Percentiles rank a stretch among this genome's conserved stretches.
Conservation (phyloP, 2,888 invertebrate genomes). For the Coenonympha arcania region DNA sequence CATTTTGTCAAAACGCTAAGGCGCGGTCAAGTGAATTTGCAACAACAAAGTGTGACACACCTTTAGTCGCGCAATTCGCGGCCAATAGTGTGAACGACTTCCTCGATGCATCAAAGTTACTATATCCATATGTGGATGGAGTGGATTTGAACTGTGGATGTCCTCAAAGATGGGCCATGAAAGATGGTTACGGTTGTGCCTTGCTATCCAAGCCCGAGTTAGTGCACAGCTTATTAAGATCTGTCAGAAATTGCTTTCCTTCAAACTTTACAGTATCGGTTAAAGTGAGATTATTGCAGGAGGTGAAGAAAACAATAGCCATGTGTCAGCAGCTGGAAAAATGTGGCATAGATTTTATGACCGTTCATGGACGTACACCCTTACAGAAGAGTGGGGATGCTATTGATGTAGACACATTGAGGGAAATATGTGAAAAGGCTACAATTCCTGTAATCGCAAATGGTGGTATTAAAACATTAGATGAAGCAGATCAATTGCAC, state of each 20-base stretch:
- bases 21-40: constrained; percentile 89
- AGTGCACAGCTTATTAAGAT: constrained; percentile 85
- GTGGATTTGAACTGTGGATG: constrained; percentile 98
- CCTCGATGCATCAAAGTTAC: constrained; percentile 86
- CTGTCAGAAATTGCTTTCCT: constrained; percentile 81
- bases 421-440: constrained; percentile 80
- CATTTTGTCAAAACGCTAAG: constrained; percentile 90
- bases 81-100: constrained; percentile 88
- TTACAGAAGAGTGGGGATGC: constrained; percentile 83
- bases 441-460: constrained; percentile 91
- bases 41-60: constrained; percentile 83
- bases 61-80: constrained; percentile 95
- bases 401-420: constrained; percentile 81
- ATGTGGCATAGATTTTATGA: constrained; percentile 90
- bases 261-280: constrained; percentile 89
- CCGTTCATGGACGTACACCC: constrained; percentile 94
- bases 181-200: constrained; percentile 90
- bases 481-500: constrained; percentile 81
- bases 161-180: constrained; percentile 95
- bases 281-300: constrained; percentile 88
- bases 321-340: constrained; percentile 86
- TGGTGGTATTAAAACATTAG: constrained; percentile 85
- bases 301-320: constrained; percentile 81
- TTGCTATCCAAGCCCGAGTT: constrained; percentile 87
- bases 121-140: constrained; percentile 89